These are phyloP conservation scores for Ceratothoa steindachneri DNA, from an alignment of 2,888 invertebrate genomes.

Conservation along the genomic window DNA sequence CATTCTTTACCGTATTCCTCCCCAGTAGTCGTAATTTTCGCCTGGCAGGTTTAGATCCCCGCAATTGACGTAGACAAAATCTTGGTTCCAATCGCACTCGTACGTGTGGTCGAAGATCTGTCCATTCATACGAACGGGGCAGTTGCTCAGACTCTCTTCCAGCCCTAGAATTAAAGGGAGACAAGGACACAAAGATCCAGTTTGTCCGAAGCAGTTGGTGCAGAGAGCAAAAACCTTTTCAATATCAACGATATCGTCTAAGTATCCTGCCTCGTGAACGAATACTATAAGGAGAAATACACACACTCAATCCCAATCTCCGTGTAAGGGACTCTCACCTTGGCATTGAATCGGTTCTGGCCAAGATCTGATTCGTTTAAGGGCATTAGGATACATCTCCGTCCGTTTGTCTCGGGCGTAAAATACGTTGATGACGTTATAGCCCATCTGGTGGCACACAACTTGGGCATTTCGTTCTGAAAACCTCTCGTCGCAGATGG, in stretches of 20 bases:
- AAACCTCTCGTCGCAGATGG: slow-evolving; percentile 91
- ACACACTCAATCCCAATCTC: no score
- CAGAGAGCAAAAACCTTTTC: slow-evolving; percentile 76
- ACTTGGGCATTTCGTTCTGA: slow-evolving; percentile 96
- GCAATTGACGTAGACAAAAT: slow-evolving; percentile 89
- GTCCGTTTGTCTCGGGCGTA: slow-evolving; percentile 73
- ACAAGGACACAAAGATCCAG: slow-evolving; percentile 50
- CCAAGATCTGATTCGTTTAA: slow-evolving; percentile 87
- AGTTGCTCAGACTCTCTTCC: slow-evolving; percentile 54
- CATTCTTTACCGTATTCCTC: slow-evolving; percentile 73
- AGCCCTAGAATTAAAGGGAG: slow-evolving; percentile 50
- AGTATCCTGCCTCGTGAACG: not conserved
- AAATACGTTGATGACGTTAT: slow-evolving; percentile 80
- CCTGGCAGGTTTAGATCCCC: slow-evolving; percentile 63
- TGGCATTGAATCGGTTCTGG: slow-evolving; percentile 77
- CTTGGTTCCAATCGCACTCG: slow-evolving; percentile 80
- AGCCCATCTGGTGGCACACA: slow-evolving; percentile 87
- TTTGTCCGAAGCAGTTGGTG: slow-evolving; percentile 56
- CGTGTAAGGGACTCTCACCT: slow-evolving; percentile 24
- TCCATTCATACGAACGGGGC: slow-evolving; percentile 72
- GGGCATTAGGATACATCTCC: slow-evolving; percentile 69
- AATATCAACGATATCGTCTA: slow-evolving; percentile 59
- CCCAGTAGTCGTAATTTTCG: slow-evolving; percentile 77
- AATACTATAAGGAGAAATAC: not conserved
- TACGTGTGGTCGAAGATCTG: slow-evolving; percentile 79